Evolutionary conservation across 2,888 invertebrate genomes (phyloP).

Genomic region (Odontocolon sp.): DNA sequence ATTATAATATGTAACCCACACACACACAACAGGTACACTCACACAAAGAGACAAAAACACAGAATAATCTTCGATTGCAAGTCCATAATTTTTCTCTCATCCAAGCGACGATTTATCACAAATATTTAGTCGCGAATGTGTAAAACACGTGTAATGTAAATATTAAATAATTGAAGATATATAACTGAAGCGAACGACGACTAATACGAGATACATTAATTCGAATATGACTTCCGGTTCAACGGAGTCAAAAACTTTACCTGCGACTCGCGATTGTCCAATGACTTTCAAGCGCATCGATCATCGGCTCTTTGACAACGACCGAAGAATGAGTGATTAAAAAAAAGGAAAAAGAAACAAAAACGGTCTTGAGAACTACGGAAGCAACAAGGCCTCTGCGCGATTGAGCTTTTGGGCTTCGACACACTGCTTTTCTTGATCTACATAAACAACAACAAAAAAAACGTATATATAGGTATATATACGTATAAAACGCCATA

Average conservation of each 20-base stretch:
- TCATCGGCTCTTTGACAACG: slow-evolving; percentile 44
- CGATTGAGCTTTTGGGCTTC: slow-evolving; percentile 42
- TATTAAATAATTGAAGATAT: slow-evolving; percentile 2
- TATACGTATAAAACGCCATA: slow-evolving; percentile 54
- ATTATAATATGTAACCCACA: slow-evolving; percentile 15
- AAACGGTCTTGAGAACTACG: neutral
- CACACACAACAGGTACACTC: neutral
- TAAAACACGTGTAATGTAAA: slow-evolving; percentile 3
- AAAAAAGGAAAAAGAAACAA: slow-evolving; percentile 33
- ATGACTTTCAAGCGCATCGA: neutral
- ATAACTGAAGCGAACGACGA: neutral
- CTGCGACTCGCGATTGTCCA: neutral
- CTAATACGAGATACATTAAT: neutral
- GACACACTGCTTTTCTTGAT: slow-evolving; percentile 45
- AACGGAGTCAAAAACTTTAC: neutral
- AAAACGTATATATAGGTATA: neutral
- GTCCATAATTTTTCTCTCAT: neutral
- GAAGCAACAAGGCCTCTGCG: slow-evolving; percentile 6
- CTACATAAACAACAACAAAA: slow-evolving; percentile 31
- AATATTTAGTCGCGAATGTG: neutral
- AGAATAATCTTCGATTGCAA: neutral
- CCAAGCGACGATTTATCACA: neutral
- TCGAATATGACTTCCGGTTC: neutral
- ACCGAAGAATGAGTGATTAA: slow-evolving; percentile 40
- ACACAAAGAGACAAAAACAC: neutral